Base-by-base conservation (phyloP, 1,140 invertebrate genomes). In the Temnothorax curvispinosus region DNA sequence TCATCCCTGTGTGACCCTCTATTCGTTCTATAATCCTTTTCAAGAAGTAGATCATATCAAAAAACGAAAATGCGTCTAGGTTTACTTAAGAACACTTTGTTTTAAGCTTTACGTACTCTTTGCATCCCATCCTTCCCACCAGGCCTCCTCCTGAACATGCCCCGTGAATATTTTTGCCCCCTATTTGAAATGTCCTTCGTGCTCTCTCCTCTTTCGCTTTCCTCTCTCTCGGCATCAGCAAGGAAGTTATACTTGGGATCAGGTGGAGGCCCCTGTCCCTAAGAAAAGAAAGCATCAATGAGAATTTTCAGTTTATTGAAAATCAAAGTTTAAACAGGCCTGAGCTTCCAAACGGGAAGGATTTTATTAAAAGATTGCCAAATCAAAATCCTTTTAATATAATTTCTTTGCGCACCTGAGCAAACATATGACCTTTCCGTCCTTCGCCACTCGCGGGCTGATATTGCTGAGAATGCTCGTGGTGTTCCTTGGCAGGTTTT, bases 171-270 rank as follows among this genome's bases (percentile, higher is more conserved):
- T 88, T 88, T 93, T 6, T 92, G 91, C 18, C 84, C 91, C 86
- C 82, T 94, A 65, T 89, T 94, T 69, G 92, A 93, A 35, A 88
- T 92, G 5, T 94, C 94, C 69, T 85, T 93, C 11, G 21, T n/a
- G 64, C 80, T 88, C 64, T 92, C 91, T 27, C 35, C 91, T 27
- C 35, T 44, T 44, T 50, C 71, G 50, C 82, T 64, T 76, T 93
- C 92, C 84, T 96, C 95, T 52, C 95, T 91, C 84, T 96, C 95
- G 7, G 92, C 91, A 92, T 96, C 96, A 15, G 95, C 95, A 58
- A 96, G 90, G 65, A 96, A 96, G 80, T 95, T 96, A 67, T 95
- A 96, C 62, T 94, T 94, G 71, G 96, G 95, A 92, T 96, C 95
- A 74, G 95, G 95, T 71, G 95, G 96, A 41, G 95, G 95, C 21